These are phyloP conservation scores for Protomyctophum bolini DNA, from an alignment of 2,113 vertebrate species.

Conservation along the genomic window DNA sequence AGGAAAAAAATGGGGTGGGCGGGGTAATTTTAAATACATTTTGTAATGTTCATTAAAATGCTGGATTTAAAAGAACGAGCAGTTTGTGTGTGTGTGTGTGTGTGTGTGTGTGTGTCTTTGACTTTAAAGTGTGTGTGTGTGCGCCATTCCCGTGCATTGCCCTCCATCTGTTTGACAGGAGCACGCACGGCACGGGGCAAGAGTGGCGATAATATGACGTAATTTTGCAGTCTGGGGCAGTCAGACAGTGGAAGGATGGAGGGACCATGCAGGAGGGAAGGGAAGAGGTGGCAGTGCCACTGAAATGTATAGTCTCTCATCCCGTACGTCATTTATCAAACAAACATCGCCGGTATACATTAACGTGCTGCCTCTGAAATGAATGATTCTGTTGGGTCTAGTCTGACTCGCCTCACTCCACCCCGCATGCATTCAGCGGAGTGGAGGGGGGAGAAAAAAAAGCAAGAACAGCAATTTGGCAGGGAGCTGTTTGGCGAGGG, in stretches of 20 bases:
- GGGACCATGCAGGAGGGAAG: background rate
- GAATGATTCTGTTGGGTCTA: constrained; percentile 25
- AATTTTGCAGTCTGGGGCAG: constrained; percentile 76
- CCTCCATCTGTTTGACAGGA: constrained; percentile 24
- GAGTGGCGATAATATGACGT: constrained; percentile 70
- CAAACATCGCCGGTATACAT: background rate
- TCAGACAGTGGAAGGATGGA: background rate
- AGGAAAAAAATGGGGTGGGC: constrained; percentile 40
- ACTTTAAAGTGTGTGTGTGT: background rate
- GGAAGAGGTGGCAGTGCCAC: background rate
- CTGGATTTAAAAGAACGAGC: constrained; percentile 73
- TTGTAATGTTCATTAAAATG: constrained; percentile 83
- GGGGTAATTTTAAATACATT: constrained; percentile 68
- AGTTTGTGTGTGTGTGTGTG: background rate
- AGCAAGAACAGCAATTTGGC: constrained; percentile 64
- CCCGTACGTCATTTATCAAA: constrained; percentile 17
- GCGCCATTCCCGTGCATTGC: background rate
- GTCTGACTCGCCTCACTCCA: constrained; percentile 53
- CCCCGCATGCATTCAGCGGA: constrained; percentile 27
- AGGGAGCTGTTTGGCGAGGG: constrained; percentile 42
- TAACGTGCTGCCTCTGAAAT: constrained; percentile 20
- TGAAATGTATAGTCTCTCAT: background rate
- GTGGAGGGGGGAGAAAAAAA: constrained; percentile 20
- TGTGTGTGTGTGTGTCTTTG: constrained; percentile 8
- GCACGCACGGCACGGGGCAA: constrained; percentile 11